phyloP scores from a whole-genome alignment of 2,797 vertebrate species.

The Rhabdomys pumilio region DNA sequence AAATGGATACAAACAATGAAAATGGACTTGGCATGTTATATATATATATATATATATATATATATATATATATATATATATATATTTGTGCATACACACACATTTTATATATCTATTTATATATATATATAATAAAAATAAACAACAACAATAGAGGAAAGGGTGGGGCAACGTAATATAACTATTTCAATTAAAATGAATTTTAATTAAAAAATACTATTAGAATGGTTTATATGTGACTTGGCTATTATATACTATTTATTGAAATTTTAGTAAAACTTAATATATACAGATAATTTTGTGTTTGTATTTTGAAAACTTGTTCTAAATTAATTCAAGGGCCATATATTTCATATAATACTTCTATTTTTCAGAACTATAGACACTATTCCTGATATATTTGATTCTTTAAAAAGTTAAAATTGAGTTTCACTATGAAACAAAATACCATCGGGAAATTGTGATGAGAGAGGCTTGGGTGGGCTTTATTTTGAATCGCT shows the following conservation, averaged over 20 bases:
- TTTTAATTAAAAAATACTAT: neutral
- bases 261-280: conserved; percentile 64
- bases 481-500: conserved; percentile 40
- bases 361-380: conserved; percentile 50
- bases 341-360: conserved; percentile 49
- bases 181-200: neutral
- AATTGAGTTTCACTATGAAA: conserved; percentile 58
- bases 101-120: neutral
- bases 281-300: conserved; percentile 56
- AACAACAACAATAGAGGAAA: neutral
- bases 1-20: neutral
- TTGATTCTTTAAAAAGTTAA: conserved; percentile 55
- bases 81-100: no score
- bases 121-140: neutral
- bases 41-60: no score
- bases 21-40: neutral
- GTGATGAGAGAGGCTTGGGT: conserved; percentile 36
- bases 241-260: conserved; percentile 41
- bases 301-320: conserved; percentile 50
- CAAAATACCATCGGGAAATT: conserved; percentile 42
- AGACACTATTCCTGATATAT: neutral
- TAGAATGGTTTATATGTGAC: conserved; percentile 50
- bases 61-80: neutral
- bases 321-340: conserved; percentile 54
- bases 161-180: neutral